Conservation (phyloP, 2,888 invertebrate species). For the Cryptocephalus primarius region DNA sequence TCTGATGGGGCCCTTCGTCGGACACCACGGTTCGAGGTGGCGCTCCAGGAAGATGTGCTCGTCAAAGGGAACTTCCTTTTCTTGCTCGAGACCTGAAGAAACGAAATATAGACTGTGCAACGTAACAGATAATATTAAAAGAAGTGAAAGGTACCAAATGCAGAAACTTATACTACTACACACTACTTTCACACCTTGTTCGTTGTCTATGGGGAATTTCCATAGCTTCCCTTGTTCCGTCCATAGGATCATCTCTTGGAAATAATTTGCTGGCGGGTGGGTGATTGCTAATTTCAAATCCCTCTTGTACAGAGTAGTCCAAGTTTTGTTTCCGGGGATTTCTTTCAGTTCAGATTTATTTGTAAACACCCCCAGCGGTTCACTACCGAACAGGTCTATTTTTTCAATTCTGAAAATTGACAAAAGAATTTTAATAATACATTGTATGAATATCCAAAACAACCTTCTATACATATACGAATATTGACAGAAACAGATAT, state of each 20-base stretch:
- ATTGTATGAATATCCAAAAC: too few relatives aligned
- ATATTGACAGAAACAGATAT: too few relatives aligned
- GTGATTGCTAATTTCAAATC: conserved; percentile 56
- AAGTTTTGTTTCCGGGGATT: conserved; percentile 44
- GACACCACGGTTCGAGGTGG: conserved; percentile 82
- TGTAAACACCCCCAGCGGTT: conserved; percentile 56
- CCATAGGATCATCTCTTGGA: conserved; percentile 89
- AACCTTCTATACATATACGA: too few relatives aligned
- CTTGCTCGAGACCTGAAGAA: conserved; percentile 52
- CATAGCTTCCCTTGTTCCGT: conserved; percentile 91
- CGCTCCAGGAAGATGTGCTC: conserved; percentile 91
- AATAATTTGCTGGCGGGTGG: conserved; percentile 76
- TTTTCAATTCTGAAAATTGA: conserved; percentile 20
- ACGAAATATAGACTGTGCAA: not conserved
- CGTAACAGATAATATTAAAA: too few relatives aligned
- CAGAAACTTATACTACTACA: too few relatives aligned
- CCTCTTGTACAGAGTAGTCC: conserved; percentile 54
- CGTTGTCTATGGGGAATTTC: conserved; percentile 96
- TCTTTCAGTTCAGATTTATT: conserved; percentile 25
- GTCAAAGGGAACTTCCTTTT: conserved; percentile 65
- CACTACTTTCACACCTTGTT: conserved; percentile 78
- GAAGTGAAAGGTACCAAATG: too few relatives aligned
- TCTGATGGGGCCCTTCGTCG: conserved; percentile 76
- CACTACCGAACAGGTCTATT: conserved; percentile 51
- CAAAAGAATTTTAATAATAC: too few relatives aligned